phyloP scores from a whole-genome alignment of 2,113 vertebrate species.

The Nymphicus hollandicus region DNA sequence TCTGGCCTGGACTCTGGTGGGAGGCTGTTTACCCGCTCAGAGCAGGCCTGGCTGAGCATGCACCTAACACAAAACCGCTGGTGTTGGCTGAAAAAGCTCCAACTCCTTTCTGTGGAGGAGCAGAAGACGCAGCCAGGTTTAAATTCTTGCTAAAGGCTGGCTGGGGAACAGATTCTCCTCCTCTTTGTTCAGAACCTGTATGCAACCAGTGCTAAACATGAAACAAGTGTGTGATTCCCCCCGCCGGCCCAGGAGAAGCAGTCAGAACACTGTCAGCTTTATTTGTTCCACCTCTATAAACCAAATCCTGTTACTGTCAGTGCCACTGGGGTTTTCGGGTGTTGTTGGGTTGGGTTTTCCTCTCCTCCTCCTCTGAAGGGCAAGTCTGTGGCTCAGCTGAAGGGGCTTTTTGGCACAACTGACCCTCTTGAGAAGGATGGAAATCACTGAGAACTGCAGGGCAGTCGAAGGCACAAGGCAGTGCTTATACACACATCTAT shows the following conservation, averaged over 20 bases:
- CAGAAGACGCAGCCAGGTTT: not conserved
- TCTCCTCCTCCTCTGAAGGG: not conserved
- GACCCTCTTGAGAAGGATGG: not conserved
- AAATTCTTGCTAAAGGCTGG: not conserved
- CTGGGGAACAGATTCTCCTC: not conserved
- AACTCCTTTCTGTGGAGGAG: not conserved
- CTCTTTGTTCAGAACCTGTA: not conserved
- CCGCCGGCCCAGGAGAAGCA: not conserved
- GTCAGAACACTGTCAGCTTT: not conserved
- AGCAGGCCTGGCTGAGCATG: not conserved
- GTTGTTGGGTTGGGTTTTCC: not conserved
- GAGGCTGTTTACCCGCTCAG: not conserved
- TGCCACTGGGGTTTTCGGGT: no score
- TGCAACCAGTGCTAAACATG: not conserved
- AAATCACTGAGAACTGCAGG: rapidly evolving
- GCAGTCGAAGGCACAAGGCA: not conserved
- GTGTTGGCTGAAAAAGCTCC: not conserved
- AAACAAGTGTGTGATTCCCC: not conserved
- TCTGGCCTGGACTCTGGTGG: rapidly evolving
- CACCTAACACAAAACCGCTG: not conserved
- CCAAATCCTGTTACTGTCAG: not conserved
- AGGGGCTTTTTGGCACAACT: not conserved
- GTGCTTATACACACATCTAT: not conserved
- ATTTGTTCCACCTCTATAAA: not conserved
- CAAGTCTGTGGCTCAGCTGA: not conserved